Evolutionary conservation across 2,888 invertebrate species (phyloP).

Genomic region (Ashinkailepas kermadecensis): DNA sequence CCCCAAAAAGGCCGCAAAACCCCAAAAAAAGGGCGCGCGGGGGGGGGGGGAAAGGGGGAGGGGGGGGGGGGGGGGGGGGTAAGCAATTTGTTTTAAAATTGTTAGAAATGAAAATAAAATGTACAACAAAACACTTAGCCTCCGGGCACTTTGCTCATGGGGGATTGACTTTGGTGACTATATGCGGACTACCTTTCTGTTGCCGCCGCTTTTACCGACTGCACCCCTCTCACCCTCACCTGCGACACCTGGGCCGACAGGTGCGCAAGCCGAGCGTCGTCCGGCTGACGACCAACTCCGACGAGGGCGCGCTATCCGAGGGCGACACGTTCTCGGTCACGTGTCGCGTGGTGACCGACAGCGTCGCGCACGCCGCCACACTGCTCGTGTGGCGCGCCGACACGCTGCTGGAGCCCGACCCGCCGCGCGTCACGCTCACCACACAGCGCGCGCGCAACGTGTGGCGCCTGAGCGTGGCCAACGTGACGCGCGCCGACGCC

Average conservation of each 20-base stretch:
- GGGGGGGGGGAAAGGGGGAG: too few relatives aligned
- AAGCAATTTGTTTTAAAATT: too few relatives aligned
- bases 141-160: too few relatives aligned
- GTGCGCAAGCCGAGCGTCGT: not conserved
- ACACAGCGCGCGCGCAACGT: not conserved
- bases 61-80: too few relatives aligned
- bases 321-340: not conserved
- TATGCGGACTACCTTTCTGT: not conserved
- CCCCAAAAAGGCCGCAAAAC: too few relatives aligned
- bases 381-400: not conserved
- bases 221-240: too few relatives aligned
- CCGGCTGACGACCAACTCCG: not conserved
- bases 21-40: too few relatives aligned
- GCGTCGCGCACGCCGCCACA: not conserved
- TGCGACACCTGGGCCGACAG: not conserved
- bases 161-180: too few relatives aligned
- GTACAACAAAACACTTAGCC: too few relatives aligned
- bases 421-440: constrained; percentile 11
- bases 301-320: not conserved
- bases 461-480: not conserved
- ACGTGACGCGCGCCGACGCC: constrained; percentile 12
- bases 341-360: constrained; percentile 7
- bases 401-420: not conserved
- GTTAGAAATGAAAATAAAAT: too few relatives aligned
- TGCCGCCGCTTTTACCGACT: not conserved